Evolutionary conservation across 2,888 invertebrate genomes (phyloP).

Genomic region (Hemithea aestivaria): DNA sequence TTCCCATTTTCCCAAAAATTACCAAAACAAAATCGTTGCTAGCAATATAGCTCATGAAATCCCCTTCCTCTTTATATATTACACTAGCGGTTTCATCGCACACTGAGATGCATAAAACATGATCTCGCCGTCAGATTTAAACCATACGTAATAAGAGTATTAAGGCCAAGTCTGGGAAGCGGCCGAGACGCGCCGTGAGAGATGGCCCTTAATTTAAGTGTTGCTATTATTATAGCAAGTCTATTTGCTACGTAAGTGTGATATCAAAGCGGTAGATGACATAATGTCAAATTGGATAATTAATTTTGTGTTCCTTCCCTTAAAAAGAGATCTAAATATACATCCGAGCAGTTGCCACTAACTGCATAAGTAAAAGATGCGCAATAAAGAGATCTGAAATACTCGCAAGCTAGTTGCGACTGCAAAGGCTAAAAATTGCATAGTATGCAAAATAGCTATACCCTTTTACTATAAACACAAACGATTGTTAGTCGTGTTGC

Average conservation of each 20-base stretch:
- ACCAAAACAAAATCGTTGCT: conserved; percentile 50
- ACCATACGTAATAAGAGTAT: conserved; percentile 76
- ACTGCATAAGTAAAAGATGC: too few species aligned
- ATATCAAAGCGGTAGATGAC: conserved; percentile 4
- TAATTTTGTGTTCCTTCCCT: too few species aligned
- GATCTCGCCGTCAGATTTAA: conserved; percentile 75
- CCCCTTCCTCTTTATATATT: conserved; percentile 67
- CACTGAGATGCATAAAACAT: conserved; percentile 77
- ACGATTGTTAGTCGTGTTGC: too few species aligned
- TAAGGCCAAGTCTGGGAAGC: conserved; percentile 52
- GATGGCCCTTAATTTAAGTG: conserved; percentile 39
- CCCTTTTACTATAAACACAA: too few species aligned
- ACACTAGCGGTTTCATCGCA: conserved; percentile 70
- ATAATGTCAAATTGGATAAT: too few species aligned
- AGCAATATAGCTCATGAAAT: conserved; percentile 61
- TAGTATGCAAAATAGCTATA: too few species aligned
- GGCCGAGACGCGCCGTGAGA: conserved; percentile 38
- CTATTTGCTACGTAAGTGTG: conserved; percentile 17
- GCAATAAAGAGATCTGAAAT: too few species aligned
- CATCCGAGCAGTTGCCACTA: too few species aligned
- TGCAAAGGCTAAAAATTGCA: too few species aligned
- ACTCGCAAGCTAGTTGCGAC: too few species aligned
- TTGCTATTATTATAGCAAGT: conserved; percentile 23
- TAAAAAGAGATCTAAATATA: too few species aligned
- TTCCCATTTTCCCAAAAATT: conserved; percentile 38